Base-by-base conservation (phyloP, 92 coral and sea anemone genomes). In the Epizoanthus illoricatus region DNA sequence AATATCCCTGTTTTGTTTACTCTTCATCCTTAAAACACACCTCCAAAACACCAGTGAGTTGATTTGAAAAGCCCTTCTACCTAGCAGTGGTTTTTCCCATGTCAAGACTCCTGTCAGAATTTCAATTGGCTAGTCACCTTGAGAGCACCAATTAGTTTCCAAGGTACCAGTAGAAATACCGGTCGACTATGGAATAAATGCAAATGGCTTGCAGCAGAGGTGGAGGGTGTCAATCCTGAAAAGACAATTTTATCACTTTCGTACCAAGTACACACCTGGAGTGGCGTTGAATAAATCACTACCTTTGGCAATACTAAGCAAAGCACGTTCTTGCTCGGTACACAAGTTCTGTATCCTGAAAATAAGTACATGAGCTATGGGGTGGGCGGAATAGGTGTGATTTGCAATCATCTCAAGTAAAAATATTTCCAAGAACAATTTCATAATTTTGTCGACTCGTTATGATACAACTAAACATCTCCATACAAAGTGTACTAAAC, bases 81-180 rank as follows among this genome's bases (percentile, higher is more conserved):
- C 60, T 3, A 20, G 13, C 60, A 59, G 20, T 36, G 59, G 56
- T 56, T 12, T 23, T 55, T 52, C 65, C 72, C 43, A 5, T 43
- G 21, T 62, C 71, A 19, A 61, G 63, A 61, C 20, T 42, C 40
- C 41, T 62, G 70, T 61, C 81, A 20, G 47, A 19, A 40, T 47
- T 76, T 36, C 39, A 76, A 60, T 39, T 45, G 56, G 13, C 11
- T 4, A 4, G 28, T 54, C 82, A 78, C 71, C 82, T 62, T 63
- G 49, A 43, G 56, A 5, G 60, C 24, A 42, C 28, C 63, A 78
- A 78, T 45, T 78, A 20, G 67, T 62, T 49, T 43, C 21, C 71
- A 62, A 63, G 82, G 71, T 78, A 78, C 82, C 82, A 18, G 82
- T 42, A n/a, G 42, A 21, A 62, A 62, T 16, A 78, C 70, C 69